A percentile compares a stretch with the other conserved stretches of the same genome.
Conservation (phyloP, 1,140 invertebrate genomes). For the Pseudomyrmex sp. region DNA sequence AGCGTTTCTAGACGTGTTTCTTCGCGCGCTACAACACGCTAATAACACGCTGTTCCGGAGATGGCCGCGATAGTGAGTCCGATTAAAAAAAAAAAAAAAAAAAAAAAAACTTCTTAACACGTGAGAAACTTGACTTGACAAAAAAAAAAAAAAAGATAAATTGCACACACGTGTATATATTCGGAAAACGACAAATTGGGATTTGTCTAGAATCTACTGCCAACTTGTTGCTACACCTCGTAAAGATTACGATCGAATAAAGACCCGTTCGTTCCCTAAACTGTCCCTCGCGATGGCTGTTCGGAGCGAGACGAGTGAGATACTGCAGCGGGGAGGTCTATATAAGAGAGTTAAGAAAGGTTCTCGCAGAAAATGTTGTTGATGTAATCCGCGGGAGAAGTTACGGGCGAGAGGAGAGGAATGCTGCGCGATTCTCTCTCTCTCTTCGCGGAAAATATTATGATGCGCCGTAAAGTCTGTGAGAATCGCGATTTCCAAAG, state of each 20-base stretch:
- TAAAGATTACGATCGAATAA: constrained; percentile 47
- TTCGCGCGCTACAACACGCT: neutral
- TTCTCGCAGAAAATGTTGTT: neutral
- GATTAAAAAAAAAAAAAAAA: neutral
- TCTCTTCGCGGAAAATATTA: neutral
- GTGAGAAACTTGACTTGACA: no score
- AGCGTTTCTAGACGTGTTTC: neutral
- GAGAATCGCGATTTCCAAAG: neutral
- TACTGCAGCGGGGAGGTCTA: neutral
- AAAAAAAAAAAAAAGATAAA: neutral
- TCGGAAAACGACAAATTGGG: constrained; percentile 1
- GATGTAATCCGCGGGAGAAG: neutral
- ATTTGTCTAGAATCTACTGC: constrained; percentile 35
- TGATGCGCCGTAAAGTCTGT: neutral
- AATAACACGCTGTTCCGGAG: neutral
- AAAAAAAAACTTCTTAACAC: no score
- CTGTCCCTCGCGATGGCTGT: neutral
- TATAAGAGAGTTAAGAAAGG: neutral
- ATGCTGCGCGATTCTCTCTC: no score
- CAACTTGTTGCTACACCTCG: constrained; percentile 47
- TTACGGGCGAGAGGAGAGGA: neutral
- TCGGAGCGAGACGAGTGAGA: constrained; percentile 19
- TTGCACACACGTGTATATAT: neutral
- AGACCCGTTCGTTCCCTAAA: constrained; percentile 22
- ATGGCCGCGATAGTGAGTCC: neutral